Evolutionary conservation across 2,888 invertebrate genomes (phyloP), one percentile per base, ranked within the genome.

Genomic region (Drosophila lutescens): DNA sequence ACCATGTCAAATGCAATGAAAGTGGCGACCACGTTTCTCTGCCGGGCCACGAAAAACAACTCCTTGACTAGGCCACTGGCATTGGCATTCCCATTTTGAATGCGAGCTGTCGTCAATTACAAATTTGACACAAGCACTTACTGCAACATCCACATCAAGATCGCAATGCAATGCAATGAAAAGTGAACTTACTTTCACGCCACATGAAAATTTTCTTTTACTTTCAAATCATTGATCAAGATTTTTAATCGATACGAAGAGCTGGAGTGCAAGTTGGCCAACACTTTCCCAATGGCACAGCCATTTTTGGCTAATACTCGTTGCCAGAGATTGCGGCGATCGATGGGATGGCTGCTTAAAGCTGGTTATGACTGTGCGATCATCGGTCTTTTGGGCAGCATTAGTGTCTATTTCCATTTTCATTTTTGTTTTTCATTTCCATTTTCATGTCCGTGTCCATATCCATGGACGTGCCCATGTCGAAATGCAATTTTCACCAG

Each of bases 221-320:
- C 83, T 84, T 84, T 84, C 83, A 80, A 79, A 88, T 86, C 76
- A 88, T 76, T 82, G 84, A 88, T 88, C 78, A 82, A 88, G 70
- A 82, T 86, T 60, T 79, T 78, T 76, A 80, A 86, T 79, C 72
- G 72, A 79, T 79, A 41, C 46, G 30, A 57, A 23, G 32, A 20
- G 63, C n/a, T 40, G n/a, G 26, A 36, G 54, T 43, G 53, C 57
- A 53, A 54, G 59, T 69, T 79, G 72, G 57, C 76, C 63, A 76
- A 79, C 83, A 78, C 83, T 88, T 84, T 84, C 83, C 74, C 83
- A 88, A 69, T 68, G 58, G 65, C 69, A 20, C 30, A 15, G 40
- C 68, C 80, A 80, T 86, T 78, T 88, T 76, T 73, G 76, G 86
- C 73, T 76, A 88, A 88, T 80, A 76, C 74, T 67, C n/a, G 41